A percentile compares a stretch with the other conserved stretches of the same genome.
Evolutionary conservation across 92 coral and sea anemone species (phyloP).

Genomic region (Parazoanthus atlanticus): DNA sequence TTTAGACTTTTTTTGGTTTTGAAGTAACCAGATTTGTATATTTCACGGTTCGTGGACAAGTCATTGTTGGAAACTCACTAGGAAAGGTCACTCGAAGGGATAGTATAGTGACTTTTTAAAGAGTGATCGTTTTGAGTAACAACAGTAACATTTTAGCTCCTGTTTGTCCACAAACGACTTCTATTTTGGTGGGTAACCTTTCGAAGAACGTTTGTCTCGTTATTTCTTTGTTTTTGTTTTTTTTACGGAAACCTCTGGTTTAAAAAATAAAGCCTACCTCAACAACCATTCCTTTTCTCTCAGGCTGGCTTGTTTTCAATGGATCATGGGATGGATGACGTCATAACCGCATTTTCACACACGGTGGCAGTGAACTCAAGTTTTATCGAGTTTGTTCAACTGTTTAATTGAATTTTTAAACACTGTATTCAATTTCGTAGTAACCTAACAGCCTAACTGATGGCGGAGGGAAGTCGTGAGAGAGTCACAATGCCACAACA

Average conservation of each 20-base stretch:
- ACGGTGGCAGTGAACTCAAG: neutral
- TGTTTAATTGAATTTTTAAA: neutral
- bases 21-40: no score
- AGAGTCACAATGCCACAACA: conserved; percentile 39
- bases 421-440: neutral
- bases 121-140: neutral
- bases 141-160: neutral
- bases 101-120: no score
- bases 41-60: no score
- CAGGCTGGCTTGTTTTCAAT: neutral
- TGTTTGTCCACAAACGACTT: neutral
- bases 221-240: no score
- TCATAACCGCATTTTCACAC: neutral
- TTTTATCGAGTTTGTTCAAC: neutral
- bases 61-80: no score
- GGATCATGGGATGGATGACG: neutral
- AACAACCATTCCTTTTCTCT: no score
- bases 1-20: no score
- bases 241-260: no score
- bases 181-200: neutral
- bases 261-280: no score
- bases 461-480: conserved; percentile 35
- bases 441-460: neutral
- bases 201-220: neutral
- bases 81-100: no score